Evolutionary conservation across 2,888 invertebrate species (phyloP), one percentile per base, ranked within the genome.

Genomic region (Brachypalpus laphriformis): DNA sequence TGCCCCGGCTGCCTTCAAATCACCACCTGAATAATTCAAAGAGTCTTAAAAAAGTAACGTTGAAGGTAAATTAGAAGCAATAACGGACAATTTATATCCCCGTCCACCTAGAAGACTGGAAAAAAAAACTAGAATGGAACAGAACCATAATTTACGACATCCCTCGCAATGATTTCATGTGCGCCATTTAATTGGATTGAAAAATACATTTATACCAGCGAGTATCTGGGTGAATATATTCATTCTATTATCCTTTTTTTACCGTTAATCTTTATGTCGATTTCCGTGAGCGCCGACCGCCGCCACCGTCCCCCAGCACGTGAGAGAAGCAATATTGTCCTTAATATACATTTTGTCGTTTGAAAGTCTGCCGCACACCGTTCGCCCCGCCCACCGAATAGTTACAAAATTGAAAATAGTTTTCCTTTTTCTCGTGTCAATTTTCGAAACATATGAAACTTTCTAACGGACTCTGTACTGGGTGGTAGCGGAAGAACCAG

Each of bases 171-270:
- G 66, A 68, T 78, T 72, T 83, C 74, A 83, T 83, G 83, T 78
- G 78, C 68, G 61, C 78, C 83, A 78, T 83, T 83, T 83, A 83
- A 83, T 83, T 83, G 78, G 78, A 83, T 83, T 78, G 78, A 78
- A 77, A 83, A 83, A 83, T 57, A 83, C 78, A 83, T 83, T 82
- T 77, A 68, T 75, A 75, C 37, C 54, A 34, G 42, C 34, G 18
- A 45, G 57, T 57, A 65, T 78, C 66, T 74, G 68, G 61, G 42
- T 63, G 63, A 78, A 83, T 68, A 51, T 77, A 83, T 83, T 54
- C 63, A 47, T 63, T 83, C 81, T 22, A 74, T 78, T 78, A 68
- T 74, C 34, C 49, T 20, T 63, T 68, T 80, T 81, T 61, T 22
- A 54, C 80, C 83, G 80, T 83, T 75, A 83, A 83, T 83, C 80